Evolutionary conservation across 2,888 invertebrate genomes (phyloP), one percentile per base, ranked within the genome.

Genomic region (Eristalis pertinax): DNA sequence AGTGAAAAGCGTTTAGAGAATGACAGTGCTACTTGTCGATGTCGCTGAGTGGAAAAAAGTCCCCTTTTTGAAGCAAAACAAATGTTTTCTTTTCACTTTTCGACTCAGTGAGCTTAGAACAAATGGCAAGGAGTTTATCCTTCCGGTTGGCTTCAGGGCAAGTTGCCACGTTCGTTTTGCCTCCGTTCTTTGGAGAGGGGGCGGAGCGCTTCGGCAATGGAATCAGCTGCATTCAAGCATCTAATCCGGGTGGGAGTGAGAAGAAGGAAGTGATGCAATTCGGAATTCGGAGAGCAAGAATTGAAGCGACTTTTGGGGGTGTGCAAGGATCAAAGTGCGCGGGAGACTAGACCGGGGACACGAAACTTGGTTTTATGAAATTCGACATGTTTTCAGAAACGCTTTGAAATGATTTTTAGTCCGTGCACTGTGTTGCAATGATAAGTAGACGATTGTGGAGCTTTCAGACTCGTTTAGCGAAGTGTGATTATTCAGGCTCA

Each of bases 1-100:
- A 43, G n/a, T 43, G 43, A 4, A 43, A 43, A 43, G 43, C 43
- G n/a, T 43, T 43, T 43, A 43, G 7, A 7, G 43, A n/a, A n/a
- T 43, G 43, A 43, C 43, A 43, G n/a, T 43, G 43, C 43, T 43
- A 43, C 43, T 43, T 70, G 56, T 67, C 11, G 62, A 19, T 60
- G 68, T 64, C 74, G 63, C 58, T 69, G 38, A 56, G 62, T 43
- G 22, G 29, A 22, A 58, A 26, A 60, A 58, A 29, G 15, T 26
- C 64, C 69, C 69, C 24, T 15, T 26, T 38, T n/a, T 26, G 67
- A 38, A 35, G 38, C 62, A 77, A 72, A 73, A 73, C 24, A 63
- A 78, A 78, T 78, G 72, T 78, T 78, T 83, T 73, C 72, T n/a
- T 43, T 43, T 15, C 43, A 68, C 65, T 77, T 68, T 67, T 63